Percentiles rank a stretch among this genome's conserved stretches.
phyloP scores from a whole-genome alignment of 2,888 invertebrate genomes.

The Chymomyza procnemis region DNA sequence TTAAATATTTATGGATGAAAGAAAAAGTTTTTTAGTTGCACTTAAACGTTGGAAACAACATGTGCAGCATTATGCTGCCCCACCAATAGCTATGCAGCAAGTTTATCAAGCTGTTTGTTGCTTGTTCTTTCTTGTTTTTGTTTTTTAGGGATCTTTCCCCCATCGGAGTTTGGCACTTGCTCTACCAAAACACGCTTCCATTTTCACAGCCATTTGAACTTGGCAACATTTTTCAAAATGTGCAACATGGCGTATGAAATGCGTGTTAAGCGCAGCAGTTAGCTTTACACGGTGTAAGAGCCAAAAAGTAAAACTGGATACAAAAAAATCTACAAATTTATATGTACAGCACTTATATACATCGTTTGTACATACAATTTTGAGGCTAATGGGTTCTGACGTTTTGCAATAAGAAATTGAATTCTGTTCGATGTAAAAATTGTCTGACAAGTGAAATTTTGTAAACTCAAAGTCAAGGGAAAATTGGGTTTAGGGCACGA shows the following conservation, averaged over 20 bases:
- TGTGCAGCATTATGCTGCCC: conserved; percentile 29
- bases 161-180: neutral
- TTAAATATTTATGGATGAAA: conserved; percentile 10
- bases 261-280: conserved; percentile 63
- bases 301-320: neutral
- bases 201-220: conserved; percentile 68
- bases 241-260: conserved; percentile 62
- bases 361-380: neutral
- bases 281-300: conserved; percentile 25
- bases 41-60: conserved; percentile 31
- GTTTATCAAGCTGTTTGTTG: conserved; percentile 37
- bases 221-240: conserved; percentile 59
- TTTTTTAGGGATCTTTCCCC: neutral
- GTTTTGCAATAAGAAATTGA: too few relatives aligned
- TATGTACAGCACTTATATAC: neutral
- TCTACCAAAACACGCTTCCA: conserved; percentile 36
- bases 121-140: conserved; percentile 5
- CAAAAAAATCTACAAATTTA: neutral
- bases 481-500: too few relatives aligned
- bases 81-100: conserved; percentile 19
- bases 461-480: too few relatives aligned
- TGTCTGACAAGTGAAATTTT: neutral
- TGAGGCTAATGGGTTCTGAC: neutral
- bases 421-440: neutral
- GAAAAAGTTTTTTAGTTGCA: conserved; percentile 21